Evolutionary conservation across 2,113 vertebrate species (phyloP).

Genomic region (Amphiprion ocellaris): DNA sequence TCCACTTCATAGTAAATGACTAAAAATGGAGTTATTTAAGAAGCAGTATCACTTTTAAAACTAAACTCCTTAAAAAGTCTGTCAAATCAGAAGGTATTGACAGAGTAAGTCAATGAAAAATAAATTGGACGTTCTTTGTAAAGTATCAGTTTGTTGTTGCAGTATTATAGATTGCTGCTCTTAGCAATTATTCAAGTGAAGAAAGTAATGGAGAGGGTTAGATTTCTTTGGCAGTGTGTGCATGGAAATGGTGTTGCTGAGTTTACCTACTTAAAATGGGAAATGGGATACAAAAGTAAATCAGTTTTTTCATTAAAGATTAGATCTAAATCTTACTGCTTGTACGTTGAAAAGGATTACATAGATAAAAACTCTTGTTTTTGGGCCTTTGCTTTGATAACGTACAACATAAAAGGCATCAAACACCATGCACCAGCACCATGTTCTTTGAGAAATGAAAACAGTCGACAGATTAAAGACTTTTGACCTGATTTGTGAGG

Average conservation of each 20-base stretch:
- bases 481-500: conserved; percentile 38
- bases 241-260: not conserved
- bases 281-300: conserved; percentile 2
- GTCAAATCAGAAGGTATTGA: not conserved
- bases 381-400: conserved; percentile 36
- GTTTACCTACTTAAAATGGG: not conserved
- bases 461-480: conserved; percentile 43
- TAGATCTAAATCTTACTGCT: conserved; percentile 28
- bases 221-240: not conserved
- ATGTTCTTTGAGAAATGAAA: conserved; percentile 55
- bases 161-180: not conserved
- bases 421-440: conserved; percentile 21
- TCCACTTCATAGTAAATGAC: too few species aligned
- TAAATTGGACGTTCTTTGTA: not conserved
- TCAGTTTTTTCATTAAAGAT: conserved; percentile 8
- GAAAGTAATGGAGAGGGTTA: not conserved
- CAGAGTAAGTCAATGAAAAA: not conserved
- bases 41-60: not conserved
- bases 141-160: not conserved
- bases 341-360: conserved; percentile 31
- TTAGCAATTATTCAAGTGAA: not conserved
- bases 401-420: conserved; percentile 55
- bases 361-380: conserved; percentile 43
- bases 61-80: not conserved
- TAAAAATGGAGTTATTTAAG: not conserved